These are phyloP conservation scores for Oryzias melastigma DNA, from an alignment of 2,113 vertebrate genomes.

Conservation along the genomic window DNA sequence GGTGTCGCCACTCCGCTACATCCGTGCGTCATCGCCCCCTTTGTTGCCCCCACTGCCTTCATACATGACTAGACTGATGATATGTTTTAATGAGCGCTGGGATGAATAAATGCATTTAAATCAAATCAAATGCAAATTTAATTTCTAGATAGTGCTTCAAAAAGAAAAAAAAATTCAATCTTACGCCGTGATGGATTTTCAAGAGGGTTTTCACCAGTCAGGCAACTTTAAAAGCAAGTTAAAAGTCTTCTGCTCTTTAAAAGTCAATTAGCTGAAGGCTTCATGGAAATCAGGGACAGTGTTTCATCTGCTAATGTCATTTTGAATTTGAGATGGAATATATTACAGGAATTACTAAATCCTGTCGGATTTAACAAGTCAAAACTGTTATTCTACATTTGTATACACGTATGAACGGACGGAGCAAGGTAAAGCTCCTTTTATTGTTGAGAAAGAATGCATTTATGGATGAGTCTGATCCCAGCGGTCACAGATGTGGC, in stretches of 20 bases:
- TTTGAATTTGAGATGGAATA: constrained; percentile 56
- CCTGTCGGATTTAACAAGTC: too few species aligned
- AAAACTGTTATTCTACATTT: too few species aligned
- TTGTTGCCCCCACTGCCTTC: constrained; percentile 7
- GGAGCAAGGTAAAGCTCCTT: neutral
- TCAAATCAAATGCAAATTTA: constrained; percentile 43
- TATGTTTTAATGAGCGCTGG: constrained; percentile 21
- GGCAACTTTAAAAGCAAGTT: constrained; percentile 47
- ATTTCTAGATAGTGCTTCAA: constrained; percentile 31
- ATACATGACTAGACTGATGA: constrained; percentile 15
- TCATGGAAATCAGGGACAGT: constrained; percentile 54
- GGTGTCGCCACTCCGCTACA: neutral
- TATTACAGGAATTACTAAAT: constrained; percentile 59
- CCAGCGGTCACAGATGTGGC: constrained; percentile 6
- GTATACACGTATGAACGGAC: too few species aligned
- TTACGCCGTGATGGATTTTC: constrained; percentile 40
- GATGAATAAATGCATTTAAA: constrained; percentile 27
- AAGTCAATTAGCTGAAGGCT: constrained; percentile 60
- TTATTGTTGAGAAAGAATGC: neutral
- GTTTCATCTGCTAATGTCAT: constrained; percentile 60
- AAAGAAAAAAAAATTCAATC: constrained; percentile 25
- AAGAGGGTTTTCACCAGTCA: constrained; percentile 30
- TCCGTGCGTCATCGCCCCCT: neutral
- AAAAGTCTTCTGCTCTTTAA: constrained; percentile 61
- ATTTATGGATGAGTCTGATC: constrained; percentile 1